Percentiles rank a stretch among this genome's conserved stretches.
Evolutionary conservation across 1,140 invertebrate species (phyloP).

Genomic region (Dicyema japonicum): DNA sequence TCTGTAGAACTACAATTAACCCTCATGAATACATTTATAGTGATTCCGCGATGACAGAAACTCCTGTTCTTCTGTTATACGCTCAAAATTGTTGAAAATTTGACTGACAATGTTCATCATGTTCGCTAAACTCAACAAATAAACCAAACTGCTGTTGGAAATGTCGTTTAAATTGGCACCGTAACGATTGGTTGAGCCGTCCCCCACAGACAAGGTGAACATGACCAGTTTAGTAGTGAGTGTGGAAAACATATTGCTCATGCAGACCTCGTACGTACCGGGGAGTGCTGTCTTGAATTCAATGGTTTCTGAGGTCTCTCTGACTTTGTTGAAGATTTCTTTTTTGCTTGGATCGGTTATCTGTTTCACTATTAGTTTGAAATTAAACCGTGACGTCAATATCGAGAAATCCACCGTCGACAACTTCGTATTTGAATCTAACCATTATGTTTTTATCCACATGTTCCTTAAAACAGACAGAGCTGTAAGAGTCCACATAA

Average conservation of each 20-base stretch:
- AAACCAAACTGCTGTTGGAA: not conserved
- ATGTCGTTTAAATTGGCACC: not conserved
- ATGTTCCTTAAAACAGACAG: too few relatives aligned
- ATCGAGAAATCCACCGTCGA: constrained; percentile 1
- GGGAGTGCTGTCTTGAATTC: not conserved
- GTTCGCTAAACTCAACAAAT: not conserved
- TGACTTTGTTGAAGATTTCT: not conserved
- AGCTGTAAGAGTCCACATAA: too few relatives aligned
- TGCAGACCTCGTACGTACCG: not conserved
- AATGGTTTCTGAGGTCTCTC: not conserved
- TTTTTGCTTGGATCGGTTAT: not conserved
- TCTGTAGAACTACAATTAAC: constrained; percentile 1
- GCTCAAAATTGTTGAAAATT: not conserved
- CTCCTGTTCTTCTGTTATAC: not conserved
- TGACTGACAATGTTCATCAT: not conserved
- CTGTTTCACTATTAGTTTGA: not conserved
- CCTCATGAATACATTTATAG: not conserved
- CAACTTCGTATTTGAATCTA: constrained; percentile 2
- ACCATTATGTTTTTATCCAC: too few relatives aligned
- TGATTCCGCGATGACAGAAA: not conserved
- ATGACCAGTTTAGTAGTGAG: constrained; percentile 1
- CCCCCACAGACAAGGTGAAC: not conserved
- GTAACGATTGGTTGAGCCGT: not conserved
- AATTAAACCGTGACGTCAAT: not conserved
- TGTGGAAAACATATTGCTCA: not conserved